Conservation (phyloP, 2,113 vertebrate species). For the Onychostruthus taczanowskii region DNA sequence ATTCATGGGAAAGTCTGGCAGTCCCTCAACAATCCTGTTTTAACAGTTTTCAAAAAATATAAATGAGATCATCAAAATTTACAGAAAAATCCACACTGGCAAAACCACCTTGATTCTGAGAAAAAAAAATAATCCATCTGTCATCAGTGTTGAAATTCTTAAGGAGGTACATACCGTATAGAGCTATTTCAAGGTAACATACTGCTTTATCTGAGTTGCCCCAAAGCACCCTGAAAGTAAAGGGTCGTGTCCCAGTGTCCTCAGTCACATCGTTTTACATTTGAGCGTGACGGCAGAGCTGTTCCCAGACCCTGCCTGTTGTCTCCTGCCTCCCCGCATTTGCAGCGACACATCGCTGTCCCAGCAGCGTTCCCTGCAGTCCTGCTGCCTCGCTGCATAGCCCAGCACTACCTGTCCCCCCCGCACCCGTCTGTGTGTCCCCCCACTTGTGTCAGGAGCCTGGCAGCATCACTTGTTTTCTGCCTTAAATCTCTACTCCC, state of each 20-base stretch:
- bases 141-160: neutral
- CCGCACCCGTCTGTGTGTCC: neutral
- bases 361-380: neutral
- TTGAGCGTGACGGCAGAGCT: neutral
- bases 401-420: neutral
- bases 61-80: neutral
- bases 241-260: rapidly evolving
- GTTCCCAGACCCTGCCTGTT: neutral
- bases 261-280: neutral
- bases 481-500: neutral
- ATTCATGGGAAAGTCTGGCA: conserved; percentile 12
- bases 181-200: neutral
- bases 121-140: neutral
- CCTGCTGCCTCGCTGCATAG: neutral
- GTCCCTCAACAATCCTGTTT: neutral
- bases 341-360: neutral
- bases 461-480: neutral
- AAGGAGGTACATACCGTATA: rapidly evolving
- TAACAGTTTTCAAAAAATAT: neutral
- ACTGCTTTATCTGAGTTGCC: neutral
- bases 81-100: neutral
- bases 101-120: neutral
- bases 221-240: neutral
- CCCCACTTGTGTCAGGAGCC: neutral
- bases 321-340: neutral